Percentiles rank a stretch among this genome's conserved stretches.
These are phyloP conservation scores for Brachyalestes nurse DNA, from an alignment of 2,797 vertebrate species.

Conservation along the genomic window DNA sequence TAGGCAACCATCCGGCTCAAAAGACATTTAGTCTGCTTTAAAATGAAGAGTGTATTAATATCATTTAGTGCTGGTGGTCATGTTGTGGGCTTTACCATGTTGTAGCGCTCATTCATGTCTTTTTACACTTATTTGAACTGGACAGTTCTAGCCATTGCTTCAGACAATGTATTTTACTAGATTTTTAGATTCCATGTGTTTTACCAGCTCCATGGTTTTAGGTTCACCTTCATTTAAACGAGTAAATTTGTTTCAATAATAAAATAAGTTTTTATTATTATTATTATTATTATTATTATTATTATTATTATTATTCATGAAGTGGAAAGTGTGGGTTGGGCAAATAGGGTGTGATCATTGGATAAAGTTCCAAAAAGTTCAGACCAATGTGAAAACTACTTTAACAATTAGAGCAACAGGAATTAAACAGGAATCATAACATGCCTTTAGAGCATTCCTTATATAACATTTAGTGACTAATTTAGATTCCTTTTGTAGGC, in stretches of 20 bases:
- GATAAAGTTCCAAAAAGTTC: not conserved
- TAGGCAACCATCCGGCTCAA: not conserved
- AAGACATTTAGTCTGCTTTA: not conserved
- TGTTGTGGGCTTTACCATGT: not conserved
- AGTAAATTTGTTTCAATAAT: not conserved
- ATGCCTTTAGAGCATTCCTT: too few species aligned
- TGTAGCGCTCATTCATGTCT: not conserved
- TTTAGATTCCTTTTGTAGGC: not conserved
- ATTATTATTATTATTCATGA: not conserved
- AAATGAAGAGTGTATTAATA: not conserved
- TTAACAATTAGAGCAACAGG: not conserved
- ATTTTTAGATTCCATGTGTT: not conserved
- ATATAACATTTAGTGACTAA: not conserved
- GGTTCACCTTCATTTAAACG: not conserved
- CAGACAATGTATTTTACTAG: not conserved
- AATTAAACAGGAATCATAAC: not conserved
- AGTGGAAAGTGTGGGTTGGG: too few species aligned
- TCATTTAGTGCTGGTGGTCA: not conserved
- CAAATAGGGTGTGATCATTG: not conserved
- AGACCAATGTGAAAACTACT: not conserved
- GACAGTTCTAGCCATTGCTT: too few species aligned
- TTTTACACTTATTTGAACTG: too few species aligned
- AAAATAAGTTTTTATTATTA: not conserved
- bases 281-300: conserved; percentile 1
- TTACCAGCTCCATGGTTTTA: not conserved